Percentiles rank a stretch among this genome's conserved stretches.
phyloP scores from a whole-genome alignment of 2,888 invertebrate genomes.

The Augiades crinisus region DNA sequence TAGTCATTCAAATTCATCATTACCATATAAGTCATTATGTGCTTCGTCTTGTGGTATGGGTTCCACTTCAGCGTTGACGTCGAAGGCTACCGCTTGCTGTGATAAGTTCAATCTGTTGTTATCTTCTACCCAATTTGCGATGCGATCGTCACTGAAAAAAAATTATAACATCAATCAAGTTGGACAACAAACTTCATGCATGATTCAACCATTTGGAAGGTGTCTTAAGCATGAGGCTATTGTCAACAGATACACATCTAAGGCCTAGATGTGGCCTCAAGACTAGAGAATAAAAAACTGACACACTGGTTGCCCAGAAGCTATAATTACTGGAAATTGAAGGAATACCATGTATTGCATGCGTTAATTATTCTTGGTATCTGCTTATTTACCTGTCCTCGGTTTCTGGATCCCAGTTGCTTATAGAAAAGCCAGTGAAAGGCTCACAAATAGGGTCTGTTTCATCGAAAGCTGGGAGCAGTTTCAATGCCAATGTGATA shows the following conservation, averaged over 20 bases:
- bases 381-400: conserved; percentile 62
- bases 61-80: conserved; percentile 83
- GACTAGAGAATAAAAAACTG: too few relatives aligned
- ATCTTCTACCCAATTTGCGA: conserved; percentile 71
- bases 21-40: conserved; percentile 67
- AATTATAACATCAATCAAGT: neutral
- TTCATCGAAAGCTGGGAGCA: conserved; percentile 51
- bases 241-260: too few relatives aligned
- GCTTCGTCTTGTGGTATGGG: conserved; percentile 75
- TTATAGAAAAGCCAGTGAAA: conserved; percentile 82
- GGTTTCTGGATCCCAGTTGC: conserved; percentile 80
- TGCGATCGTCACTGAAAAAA: conserved; percentile 47
- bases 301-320: too few relatives aligned
- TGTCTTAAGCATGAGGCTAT: too few relatives aligned
- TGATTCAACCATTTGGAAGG: too few relatives aligned
- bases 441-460: conserved; percentile 79
- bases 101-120: conserved; percentile 67
- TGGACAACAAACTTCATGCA: too few relatives aligned
- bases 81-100: conserved; percentile 82
- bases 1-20: too few relatives aligned
- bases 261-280: too few relatives aligned
- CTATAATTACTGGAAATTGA: too few relatives aligned
- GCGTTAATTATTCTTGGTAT: too few relatives aligned
- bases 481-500: conserved; percentile 47
- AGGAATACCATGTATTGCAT: too few relatives aligned